These are phyloP conservation scores for Hyles vespertilio DNA, from an alignment of 1,140 invertebrate species.

Conservation along the genomic window DNA sequence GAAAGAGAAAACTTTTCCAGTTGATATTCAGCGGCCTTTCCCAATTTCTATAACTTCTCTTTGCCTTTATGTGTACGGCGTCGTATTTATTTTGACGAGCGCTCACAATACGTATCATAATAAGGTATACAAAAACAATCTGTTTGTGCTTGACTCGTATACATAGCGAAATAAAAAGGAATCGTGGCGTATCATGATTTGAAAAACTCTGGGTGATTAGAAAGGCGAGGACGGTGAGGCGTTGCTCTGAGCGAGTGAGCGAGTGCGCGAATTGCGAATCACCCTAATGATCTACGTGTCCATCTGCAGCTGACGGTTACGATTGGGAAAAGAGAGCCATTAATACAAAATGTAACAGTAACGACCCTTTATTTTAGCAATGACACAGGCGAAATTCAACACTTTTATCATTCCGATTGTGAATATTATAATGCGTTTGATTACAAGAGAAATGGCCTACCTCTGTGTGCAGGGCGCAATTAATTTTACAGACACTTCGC, in stretches of 20 bases:
- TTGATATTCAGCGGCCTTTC: conserved; percentile 4
- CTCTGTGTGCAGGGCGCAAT: background rate
- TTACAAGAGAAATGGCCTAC: conserved; percentile 6
- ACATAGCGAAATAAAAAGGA: background rate
- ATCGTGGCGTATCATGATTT: conserved; percentile 19
- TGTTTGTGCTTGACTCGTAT: background rate
- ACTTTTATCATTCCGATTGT: conserved; percentile 1
- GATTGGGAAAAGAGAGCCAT: conserved; percentile 32
- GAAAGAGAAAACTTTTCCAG: conserved; percentile 18
- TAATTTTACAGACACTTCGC: conserved; percentile 1
- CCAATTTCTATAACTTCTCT: conserved; percentile 1
- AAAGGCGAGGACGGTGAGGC: conserved; percentile 2
- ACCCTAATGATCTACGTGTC: conserved; percentile 41
- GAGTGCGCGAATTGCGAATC: conserved; percentile 17
- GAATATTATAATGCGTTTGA: background rate
- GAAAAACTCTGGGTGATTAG: conserved; percentile 35
- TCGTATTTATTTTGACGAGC: conserved; percentile 1
- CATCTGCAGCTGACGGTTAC: conserved; percentile 47
- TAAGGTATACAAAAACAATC: too few species aligned
- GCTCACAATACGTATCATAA: background rate
- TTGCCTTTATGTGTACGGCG: background rate
- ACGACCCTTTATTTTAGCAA: conserved; percentile 4
- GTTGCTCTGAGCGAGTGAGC: conserved; percentile 9
- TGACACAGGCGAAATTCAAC: background rate
- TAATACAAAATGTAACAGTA: conserved; percentile 29